Evolutionary conservation across 2,113 vertebrate species (phyloP), one percentile per base, ranked within the genome.

Genomic region (Strigops habroptila): DNA sequence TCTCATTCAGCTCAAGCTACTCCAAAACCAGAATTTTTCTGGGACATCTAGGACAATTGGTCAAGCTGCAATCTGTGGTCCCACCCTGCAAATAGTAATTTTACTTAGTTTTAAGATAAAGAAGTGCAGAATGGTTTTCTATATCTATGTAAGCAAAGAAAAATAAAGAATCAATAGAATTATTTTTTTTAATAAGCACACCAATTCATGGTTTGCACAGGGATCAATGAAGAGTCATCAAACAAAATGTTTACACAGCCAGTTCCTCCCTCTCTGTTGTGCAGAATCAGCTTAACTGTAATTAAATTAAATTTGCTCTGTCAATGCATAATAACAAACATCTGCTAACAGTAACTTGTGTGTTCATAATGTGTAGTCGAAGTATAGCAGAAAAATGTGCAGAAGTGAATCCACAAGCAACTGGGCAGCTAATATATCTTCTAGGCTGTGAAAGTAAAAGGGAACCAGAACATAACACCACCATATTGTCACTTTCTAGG

Each of bases 1-100:
- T 49, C 33, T 12, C 1, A 0, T 74, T 80, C 39, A 73, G n/a
- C 63, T 80, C 16, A 82, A 81, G 46, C 60, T 82, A 4, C 31
- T 84, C 43, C 35, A 51, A 70, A 81, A 18, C 19, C 60, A 67
- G 76, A 71, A 28, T 89, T 82, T 51, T 74, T 43, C 55, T 81
- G 51, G 49, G 14, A n/a, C 30, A 0, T 22, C 12, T 16, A 10
- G 68, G 43, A 3, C 0, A 2, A 5, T 16, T 43, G 48, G 24
- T 35, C 39, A 57, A 43, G 24, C 30, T 84, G 48, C 49, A 57
- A 1, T 22, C 46, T 46, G 67, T 51, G 30, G 48, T 67, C 37
- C 31, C 39, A 13, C 68, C 75, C 67, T 62, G 33, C 64, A 43
- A 52, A 39, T 1, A 57, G 30, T 57, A 39, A 19, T 11, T 46